A percentile compares a stretch with the other conserved stretches of the same genome.
Evolutionary conservation across 2,888 invertebrate species (phyloP).

Genomic region (Selenia dentaria): DNA sequence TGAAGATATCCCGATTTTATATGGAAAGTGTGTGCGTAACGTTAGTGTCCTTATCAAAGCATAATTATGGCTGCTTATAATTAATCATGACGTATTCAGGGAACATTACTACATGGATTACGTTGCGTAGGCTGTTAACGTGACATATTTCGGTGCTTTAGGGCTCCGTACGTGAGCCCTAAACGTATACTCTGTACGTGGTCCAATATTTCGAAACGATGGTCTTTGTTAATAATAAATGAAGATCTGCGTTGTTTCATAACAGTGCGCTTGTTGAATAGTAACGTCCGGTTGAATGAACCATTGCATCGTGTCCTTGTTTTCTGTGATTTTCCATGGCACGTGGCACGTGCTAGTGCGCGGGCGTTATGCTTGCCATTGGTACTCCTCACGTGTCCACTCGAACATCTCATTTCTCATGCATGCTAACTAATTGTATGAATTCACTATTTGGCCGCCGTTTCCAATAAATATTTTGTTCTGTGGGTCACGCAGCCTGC

Average conservation of each 20-base stretch:
- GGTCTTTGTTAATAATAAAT: conserved; percentile 79
- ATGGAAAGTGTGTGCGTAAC: too few relatives aligned
- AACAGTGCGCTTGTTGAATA: conserved; percentile 80
- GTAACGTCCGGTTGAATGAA: conserved; percentile 82
- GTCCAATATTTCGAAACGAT: conserved; percentile 70
- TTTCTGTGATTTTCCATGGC: conserved; percentile 83
- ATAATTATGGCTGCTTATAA: conserved; percentile 13
- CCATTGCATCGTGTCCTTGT: conserved; percentile 83
- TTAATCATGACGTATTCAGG: conserved; percentile 29
- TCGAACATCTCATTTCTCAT: conserved; percentile 55
- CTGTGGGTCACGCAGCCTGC: too few relatives aligned
- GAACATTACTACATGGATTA: conserved; percentile 21
- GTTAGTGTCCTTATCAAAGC: too few relatives aligned
- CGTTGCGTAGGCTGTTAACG: conserved; percentile 24
- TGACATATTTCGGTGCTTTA: conserved; percentile 50
- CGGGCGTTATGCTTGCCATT: conserved; percentile 36
- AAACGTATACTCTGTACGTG: conserved; percentile 63
- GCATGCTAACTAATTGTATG: conserved; percentile 55
- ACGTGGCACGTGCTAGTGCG: conserved; percentile 52
- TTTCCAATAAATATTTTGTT: too few relatives aligned
- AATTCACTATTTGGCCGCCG: too few relatives aligned
- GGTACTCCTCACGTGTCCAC: conserved; percentile 46
- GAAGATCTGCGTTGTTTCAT: conserved; percentile 77
- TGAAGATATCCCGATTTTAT: too few relatives aligned
- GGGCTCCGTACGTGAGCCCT: conserved; percentile 55